These are phyloP conservation scores for Laticauda colubrina DNA, from an alignment of 2,113 vertebrate species.

Conservation along the genomic window DNA sequence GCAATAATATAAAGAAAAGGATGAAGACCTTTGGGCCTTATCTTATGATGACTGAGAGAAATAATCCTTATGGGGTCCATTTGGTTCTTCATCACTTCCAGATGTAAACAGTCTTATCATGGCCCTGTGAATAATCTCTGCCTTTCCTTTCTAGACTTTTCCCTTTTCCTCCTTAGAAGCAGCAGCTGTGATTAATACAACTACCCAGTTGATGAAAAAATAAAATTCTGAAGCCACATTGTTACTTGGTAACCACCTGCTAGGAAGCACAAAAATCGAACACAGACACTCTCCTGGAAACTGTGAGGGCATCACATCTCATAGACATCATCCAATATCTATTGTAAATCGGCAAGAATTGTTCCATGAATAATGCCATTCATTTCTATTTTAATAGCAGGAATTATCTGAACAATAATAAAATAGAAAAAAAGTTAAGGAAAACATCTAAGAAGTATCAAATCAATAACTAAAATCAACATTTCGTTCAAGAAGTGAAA, in stretches of 20 bases:
- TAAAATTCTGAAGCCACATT: not conserved
- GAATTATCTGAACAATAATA: not conserved
- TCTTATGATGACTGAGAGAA: constrained; percentile 41
- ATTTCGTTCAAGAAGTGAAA: not conserved
- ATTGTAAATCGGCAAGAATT: not conserved
- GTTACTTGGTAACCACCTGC: constrained; percentile 57
- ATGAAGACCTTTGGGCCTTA: not conserved
- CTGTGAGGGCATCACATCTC: not conserved
- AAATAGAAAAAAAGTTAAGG: not conserved
- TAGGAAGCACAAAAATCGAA: not conserved
- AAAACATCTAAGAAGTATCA: not conserved
- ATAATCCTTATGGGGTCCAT: not conserved
- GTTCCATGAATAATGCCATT: not conserved
- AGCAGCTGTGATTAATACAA: constrained; percentile 34
- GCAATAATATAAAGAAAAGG: constrained; percentile 24
- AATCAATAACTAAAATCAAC: not conserved
- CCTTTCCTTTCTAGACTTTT: not conserved
- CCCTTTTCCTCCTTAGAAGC: not conserved
- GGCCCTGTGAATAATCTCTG: not conserved
- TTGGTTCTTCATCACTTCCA: constrained; percentile 19
- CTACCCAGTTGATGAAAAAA: constrained; percentile 8
- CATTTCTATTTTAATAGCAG: not conserved
- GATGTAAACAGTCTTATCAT: constrained; percentile 19
- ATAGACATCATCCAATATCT: not conserved
- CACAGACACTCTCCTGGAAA: not conserved